Evolutionary conservation across 2,113 vertebrate species (phyloP), one percentile per base, ranked within the genome.

Genomic region (Crotophaga sulcirostris): DNA sequence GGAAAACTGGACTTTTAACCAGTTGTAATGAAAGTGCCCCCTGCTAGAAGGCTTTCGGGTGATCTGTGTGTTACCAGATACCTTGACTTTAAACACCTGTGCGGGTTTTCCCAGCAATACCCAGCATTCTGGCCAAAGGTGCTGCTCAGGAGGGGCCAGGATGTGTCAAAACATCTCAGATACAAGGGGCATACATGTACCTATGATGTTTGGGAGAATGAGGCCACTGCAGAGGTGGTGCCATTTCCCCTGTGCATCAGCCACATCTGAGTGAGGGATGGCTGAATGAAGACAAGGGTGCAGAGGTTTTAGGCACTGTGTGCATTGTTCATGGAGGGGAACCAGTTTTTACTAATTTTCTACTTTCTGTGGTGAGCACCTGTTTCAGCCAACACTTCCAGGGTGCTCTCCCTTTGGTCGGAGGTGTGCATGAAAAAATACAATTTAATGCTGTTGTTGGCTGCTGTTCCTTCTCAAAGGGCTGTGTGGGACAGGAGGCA

Each of bases 11-110:
- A 34, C 29, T 11, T 84, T 47, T 59, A 83, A 3, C 1, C 1
- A 3, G 11, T 13, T 2, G 1, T 21, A 38, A 59, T 2, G 3
- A 21, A 67, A 56, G 3, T 36, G 6, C 1, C 8, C 9, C 26
- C 60, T 40, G 21, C 17, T 20, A 67, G 58, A 66, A 58, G 9
- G 25, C 20, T 84, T 84, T 68, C n/a, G 31, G 29, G 16, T 52
- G 25, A 64, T 59, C n/a, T 69, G 4, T 1, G 0, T 42, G 36
- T 47, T 47, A 49, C 56, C 52, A 70, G 40, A 14, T 9, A 25
- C 9, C 28, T 49, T 33, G 34, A 44, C 20, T 52, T 67, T 31
- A 44, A 76, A 44, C 19, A n/a, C 12, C 8, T 31, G 26, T 1
- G 3, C 42, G 28, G 10, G 7, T 64, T 69, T 70, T 75, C 52